Base-by-base conservation (phyloP, 2,888 invertebrate genomes). In the Lysandra bellargus region DNA sequence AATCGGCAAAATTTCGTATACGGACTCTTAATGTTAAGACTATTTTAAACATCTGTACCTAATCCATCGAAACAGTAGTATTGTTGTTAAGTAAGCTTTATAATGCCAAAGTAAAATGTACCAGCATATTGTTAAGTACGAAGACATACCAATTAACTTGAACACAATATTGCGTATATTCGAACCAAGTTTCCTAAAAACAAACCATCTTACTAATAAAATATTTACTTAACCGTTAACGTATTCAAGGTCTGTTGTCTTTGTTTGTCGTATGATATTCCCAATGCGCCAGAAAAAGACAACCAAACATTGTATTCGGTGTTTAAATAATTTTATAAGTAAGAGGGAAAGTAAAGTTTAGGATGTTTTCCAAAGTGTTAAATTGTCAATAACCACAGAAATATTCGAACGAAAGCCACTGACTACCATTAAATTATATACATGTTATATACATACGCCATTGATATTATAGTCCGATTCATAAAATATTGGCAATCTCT, bases 381-480 rank as follows among this genome's bases (percentile, higher is more conserved):
- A 30, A 23, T 23, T 23, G 23, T 61, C 61, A 61, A 61, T 61
- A 23, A 61, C 23, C 61, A 5, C 64, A 23, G 30, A 64, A 61
- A 64, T 64, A 64, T 64, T 64, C 64, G 64, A 64, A 30, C 64
- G 30, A 1, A 9, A 64, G 12, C 64, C 30, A 30, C 12, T 12
- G 23, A 64, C 30, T 12, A 76, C 76, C 53, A 17, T 14, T 53
- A 75, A 3, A 74, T 75, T 75, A 76, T 76, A 53, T 76, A 76
- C 76, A 76, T 14, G 76, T 76, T 76, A 76, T 76, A 33, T 76
- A 76, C 75, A 75, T 49, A 75, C 76, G 33, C 57, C 33, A 30
- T 40, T 40, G 73, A 73, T 74, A 74, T 30, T 33, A 76, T 53
- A 76, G 76, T 76, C 53, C 23, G 33, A 33, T 57, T 33, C 33